Evolutionary conservation across 2,888 invertebrate species (phyloP).

Genomic region (Mylabris sibirica): DNA sequence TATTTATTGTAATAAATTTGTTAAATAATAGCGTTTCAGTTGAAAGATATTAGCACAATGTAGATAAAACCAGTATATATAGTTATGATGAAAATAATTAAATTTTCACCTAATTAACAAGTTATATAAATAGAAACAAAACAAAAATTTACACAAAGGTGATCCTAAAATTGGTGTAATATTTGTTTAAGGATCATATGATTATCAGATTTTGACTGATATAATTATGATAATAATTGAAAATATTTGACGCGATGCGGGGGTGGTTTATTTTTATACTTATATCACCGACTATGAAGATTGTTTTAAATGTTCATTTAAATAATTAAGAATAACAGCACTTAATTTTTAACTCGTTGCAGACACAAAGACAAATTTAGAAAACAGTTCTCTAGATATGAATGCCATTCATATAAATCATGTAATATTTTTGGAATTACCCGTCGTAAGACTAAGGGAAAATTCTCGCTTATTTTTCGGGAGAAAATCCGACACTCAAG

Average conservation of each 20-base stretch:
- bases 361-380: not conserved
- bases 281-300: not conserved
- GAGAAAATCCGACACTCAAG: not conserved
- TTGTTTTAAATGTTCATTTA: not conserved
- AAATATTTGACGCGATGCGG: not conserved
- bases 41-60: constrained; percentile 1
- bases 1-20: not conserved
- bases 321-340: not conserved
- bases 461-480: not conserved
- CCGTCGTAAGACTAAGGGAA: not conserved
- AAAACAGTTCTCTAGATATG: not conserved
- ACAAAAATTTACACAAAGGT: not conserved
- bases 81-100: not conserved
- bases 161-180: not conserved
- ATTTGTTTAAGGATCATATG: not conserved
- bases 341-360: not conserved
- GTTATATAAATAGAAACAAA: not conserved
- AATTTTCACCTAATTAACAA: constrained; percentile 11
- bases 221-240: not conserved
- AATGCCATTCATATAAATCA: not conserved
- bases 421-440: not conserved
- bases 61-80: not conserved
- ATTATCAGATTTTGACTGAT: not conserved
- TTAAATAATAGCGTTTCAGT: not conserved
- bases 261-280: not conserved